Evolutionary conservation across 2,113 vertebrate genomes (phyloP), one percentile per base, ranked within the genome.

Genomic region (Elephas maximus): DNA sequence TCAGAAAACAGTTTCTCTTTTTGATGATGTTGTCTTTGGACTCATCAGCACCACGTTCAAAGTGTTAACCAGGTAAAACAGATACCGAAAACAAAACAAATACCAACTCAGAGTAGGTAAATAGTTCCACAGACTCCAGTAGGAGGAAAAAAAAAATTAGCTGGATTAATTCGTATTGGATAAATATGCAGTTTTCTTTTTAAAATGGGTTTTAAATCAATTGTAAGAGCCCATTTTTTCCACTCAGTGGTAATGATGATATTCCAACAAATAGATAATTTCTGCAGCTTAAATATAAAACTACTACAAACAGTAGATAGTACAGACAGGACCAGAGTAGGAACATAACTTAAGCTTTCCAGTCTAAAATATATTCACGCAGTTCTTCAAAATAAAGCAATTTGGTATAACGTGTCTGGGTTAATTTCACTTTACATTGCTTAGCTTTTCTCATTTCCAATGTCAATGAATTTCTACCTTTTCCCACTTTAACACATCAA

Each of bases 1-100:
- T 83, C 26, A 91, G 33, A 93, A 93, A 93, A 81, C 30, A 85
- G n/a, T 48, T 91, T 67, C 77, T 57, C 53, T 73, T 97, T 97
- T 93, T 96, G 79, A 95, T 95, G 87, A 45, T 63, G 17, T 18
- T 73, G 80, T 62, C 41, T 57, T 95, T 88, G 60, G 80, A 95
- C 67, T 97, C 88, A 90, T 95, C 97, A 96, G 26, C 81, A 95
- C 60, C 45, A 90, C 20, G 33, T 69, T 95, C 51, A 82, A 94
- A 90, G 88, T 95, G 90, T 95, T 92, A 96, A 78, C 80, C 71
- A 92, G 76, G 78, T 85, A 85, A 97, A 98, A 87, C 2, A 73
- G 63, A 94, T 51, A 4, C 57, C 15, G 18, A 10, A 97, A 92
- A 93, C n/a, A 88, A 76, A 76, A 67, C 12, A 79, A 89, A 87